Conservation (phyloP, 2,113 vertebrate species). For the Mixornis gularis region DNA sequence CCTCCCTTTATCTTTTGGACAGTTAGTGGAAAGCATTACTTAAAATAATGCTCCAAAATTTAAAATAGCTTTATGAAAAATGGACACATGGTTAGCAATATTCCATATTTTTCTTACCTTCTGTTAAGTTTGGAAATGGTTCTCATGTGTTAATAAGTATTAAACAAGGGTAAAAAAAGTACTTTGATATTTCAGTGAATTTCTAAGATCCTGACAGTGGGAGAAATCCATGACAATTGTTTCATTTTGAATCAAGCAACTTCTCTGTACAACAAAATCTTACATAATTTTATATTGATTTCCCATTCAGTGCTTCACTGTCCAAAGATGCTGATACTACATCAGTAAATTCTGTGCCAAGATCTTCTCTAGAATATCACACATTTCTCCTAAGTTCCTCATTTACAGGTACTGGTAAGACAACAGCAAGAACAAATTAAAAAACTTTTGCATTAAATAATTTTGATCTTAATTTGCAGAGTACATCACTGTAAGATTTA, state of each 20-base stretch:
- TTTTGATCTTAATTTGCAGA: neutral
- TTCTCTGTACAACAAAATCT: neutral
- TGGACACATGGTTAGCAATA: neutral
- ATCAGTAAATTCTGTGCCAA: neutral
- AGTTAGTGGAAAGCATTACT: neutral
- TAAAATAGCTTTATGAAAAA: neutral
- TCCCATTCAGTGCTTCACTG: neutral
- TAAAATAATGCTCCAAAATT: neutral
- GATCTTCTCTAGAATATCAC: neutral
- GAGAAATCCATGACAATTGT: neutral
- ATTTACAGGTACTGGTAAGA: neutral
- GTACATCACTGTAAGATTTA: neutral
- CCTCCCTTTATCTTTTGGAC: neutral
- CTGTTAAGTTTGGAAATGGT: neutral
- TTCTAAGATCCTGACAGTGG: neutral
- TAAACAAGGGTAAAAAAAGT: neutral
- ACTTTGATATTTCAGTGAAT: neutral
- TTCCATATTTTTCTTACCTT: neutral
- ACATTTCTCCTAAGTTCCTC: neutral
- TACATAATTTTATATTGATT: neutral
- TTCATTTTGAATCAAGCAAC: neutral
- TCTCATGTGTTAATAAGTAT: neutral
- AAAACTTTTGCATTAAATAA: neutral
- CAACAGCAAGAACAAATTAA: neutral
- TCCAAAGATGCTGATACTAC: neutral